Conservation (phyloP, 1,140 invertebrate species). For the Zaprionus gabonicus region DNA sequence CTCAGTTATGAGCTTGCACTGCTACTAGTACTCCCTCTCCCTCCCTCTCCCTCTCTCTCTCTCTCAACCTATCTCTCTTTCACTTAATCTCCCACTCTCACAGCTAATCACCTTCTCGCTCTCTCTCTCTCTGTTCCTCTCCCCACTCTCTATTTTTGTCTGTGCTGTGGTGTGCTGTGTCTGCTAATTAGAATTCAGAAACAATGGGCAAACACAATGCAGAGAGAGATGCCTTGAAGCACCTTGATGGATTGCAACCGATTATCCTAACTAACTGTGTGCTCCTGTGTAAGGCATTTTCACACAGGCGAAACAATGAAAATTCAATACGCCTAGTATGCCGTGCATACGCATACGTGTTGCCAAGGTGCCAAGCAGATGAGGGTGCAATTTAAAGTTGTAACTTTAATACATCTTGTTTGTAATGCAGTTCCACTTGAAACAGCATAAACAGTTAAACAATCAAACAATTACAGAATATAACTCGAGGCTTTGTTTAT, state of each 20-base stretch:
- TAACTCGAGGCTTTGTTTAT: too few species aligned
- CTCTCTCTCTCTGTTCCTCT: not conserved
- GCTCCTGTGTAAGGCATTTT: too few species aligned
- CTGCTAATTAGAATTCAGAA: conserved; percentile 1
- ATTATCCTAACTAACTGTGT: not conserved
- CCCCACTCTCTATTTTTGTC: not conserved
- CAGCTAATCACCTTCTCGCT: not conserved
- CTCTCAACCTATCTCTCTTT: not conserved
- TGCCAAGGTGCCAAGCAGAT: too few species aligned
- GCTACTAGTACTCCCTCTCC: not conserved
- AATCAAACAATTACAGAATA: too few species aligned
- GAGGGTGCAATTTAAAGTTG: too few species aligned
- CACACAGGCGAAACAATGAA: too few species aligned
- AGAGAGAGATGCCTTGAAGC: not conserved
- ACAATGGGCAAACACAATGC: conserved; percentile 1
- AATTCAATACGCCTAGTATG: too few species aligned
- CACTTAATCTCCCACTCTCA: not conserved
- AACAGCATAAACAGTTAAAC: too few species aligned
- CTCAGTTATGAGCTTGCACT: conserved; percentile 26
- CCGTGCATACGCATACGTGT: too few species aligned
- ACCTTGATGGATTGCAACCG: not conserved
- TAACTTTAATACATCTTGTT: too few species aligned
- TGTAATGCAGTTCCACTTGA: too few species aligned
- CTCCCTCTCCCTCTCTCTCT: not conserved
- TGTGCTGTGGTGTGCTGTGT: not conserved